Conservation (phyloP, 2,113 vertebrate species). For the Campylomormyrus tamandua region DNA sequence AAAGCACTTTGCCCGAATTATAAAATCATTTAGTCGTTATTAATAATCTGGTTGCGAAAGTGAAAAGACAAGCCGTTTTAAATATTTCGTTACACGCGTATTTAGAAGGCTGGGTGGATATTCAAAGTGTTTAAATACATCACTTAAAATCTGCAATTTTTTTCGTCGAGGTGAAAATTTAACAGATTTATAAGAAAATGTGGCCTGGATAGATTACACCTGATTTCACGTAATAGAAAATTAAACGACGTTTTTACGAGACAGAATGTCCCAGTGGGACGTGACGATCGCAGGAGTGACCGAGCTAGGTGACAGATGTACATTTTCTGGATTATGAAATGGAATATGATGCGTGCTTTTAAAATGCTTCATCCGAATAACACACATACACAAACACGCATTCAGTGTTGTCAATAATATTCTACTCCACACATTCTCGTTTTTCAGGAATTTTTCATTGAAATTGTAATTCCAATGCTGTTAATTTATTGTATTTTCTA, state of each 20-base stretch:
- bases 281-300: not conserved
- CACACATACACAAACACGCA: not conserved
- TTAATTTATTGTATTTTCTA: not conserved
- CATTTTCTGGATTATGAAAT: not conserved
- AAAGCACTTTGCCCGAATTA: not conserved
- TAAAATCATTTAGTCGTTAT: not conserved
- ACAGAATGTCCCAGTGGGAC: constrained; percentile 7
- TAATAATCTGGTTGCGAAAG: not conserved
- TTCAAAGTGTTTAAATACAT: not conserved
- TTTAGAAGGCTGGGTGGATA: not conserved
- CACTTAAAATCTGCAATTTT: not conserved
- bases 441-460: not conserved
- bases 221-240: constrained; percentile 4
- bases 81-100: not conserved
- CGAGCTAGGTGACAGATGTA: not conserved
- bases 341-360: not conserved
- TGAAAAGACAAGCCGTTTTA: not conserved
- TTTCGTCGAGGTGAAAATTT: not conserved
- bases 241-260: constrained; percentile 2
- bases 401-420: not conserved
- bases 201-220: not conserved
- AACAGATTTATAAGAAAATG: not conserved
- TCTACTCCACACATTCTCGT: not conserved
- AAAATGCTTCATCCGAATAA: not conserved
- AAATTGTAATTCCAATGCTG: not conserved